Percentiles rank a stretch among this genome's conserved stretches.
Conservation (phyloP, 1,140 invertebrate genomes). For the Glossosoma conforme region DNA sequence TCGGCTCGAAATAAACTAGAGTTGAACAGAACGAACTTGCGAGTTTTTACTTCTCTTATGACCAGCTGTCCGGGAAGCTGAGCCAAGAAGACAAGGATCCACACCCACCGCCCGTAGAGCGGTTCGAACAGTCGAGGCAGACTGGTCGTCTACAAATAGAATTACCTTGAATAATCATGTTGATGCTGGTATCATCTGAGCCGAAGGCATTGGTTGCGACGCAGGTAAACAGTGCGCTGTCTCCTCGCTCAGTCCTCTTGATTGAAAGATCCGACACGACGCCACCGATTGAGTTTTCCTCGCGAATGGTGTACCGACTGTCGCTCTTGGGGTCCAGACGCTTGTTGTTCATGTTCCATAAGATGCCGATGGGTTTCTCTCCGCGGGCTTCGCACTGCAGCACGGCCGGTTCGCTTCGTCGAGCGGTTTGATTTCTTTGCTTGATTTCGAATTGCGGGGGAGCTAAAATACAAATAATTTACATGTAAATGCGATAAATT, state of each 20-base stretch:
- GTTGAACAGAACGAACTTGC: no score
- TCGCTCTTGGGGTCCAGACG: slow-evolving; percentile 82
- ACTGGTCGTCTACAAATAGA: no score
- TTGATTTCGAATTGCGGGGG: slow-evolving; percentile 93
- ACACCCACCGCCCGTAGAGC: no score
- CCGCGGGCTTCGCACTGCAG: slow-evolving; percentile 94
- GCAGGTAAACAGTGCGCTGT: slow-evolving; percentile 92
- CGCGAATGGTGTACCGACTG: slow-evolving; percentile 84
- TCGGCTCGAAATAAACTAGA: no score
- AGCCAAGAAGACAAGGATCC: no score
- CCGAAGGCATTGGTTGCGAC: slow-evolving; percentile 93
- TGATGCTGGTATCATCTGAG: slow-evolving; percentile 91
- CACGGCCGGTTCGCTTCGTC: slow-evolving; percentile 84
- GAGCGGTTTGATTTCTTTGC: slow-evolving; percentile 82
- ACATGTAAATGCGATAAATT: no score
- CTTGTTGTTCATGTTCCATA: slow-evolving; percentile 95
- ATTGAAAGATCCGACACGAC: slow-evolving; percentile 86
- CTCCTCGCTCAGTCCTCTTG: slow-evolving; percentile 79
- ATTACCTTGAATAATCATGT: slow-evolving; percentile 89
- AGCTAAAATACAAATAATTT: slow-evolving; percentile 58
- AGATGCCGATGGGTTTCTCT: slow-evolving; percentile 92
- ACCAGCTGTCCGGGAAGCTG: no score
- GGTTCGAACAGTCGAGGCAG: no score
- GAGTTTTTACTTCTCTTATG: no score
- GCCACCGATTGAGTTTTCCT: slow-evolving; percentile 81